Evolutionary conservation across 2,797 vertebrate species (phyloP), one percentile per base, ranked within the genome.

Genomic region (Varecia variegata): DNA sequence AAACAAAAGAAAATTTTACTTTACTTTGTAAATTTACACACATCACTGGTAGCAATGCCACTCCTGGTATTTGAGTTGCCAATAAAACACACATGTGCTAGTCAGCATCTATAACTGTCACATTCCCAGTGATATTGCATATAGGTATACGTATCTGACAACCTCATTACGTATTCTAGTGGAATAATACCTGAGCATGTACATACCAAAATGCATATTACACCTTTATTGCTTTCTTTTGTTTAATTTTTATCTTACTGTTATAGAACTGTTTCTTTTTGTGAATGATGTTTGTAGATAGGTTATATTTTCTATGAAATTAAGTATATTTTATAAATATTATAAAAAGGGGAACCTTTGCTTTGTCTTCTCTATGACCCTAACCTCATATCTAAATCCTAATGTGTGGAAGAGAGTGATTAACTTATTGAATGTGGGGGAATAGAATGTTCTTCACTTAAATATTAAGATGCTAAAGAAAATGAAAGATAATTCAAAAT

Each of bases 291-390:
- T 67, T 50, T 94, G 10, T 47, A 54, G 2, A 14, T 43, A 70
- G 52, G 3, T 47, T 88, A 18, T 60, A n/a, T 93, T 88, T 93
- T 93, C 50, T 90, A 11, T 85, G 35, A 90, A 60, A 82, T 80
- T 88, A 2, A 76, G 43, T 93, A 35, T 86, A 80, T 94, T 88
- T 89, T 86, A 40, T 71, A 86, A 90, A 27, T 77, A 38, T 56
- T 89, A 47, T 10, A 5, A 6, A 86, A 80, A 25, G 40, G 20
- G 7, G 32, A 9, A 9, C 5, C 32, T 67, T 50, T 7, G 20
- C 1, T 79, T 38, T 77, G 2, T 81, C 54, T 71, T 7, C 47
- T 93, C 50, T 2, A 4, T 38, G 76, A 96, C 43, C 52, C 77
- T 30, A 25, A n/a, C 40, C 47, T 70, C 70, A 23, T 43, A 47